Conservation (phyloP, 2,797 vertebrate species). For the Pangasius djambal region DNA sequence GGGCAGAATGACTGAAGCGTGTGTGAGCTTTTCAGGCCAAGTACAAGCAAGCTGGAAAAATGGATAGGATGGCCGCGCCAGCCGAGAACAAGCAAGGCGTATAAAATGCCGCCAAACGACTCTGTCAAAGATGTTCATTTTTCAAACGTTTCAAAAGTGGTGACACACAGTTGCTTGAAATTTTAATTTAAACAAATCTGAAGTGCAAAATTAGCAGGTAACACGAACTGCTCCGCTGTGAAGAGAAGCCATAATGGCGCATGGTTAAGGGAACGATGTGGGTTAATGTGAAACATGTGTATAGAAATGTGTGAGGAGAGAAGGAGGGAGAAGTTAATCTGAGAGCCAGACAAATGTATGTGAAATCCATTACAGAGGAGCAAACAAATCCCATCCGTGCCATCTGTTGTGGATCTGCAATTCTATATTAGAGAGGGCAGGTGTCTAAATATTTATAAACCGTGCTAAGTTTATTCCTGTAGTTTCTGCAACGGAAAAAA, state of each 20-base stretch:
- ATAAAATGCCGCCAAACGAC: constrained; percentile 18
- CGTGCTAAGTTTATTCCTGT: constrained; percentile 69
- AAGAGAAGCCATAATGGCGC: constrained; percentile 18
- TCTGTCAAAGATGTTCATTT: not conserved
- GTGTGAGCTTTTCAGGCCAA: not conserved
- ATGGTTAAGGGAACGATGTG: not conserved
- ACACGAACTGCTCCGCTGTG: constrained; percentile 8
- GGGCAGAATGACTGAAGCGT: constrained; percentile 23
- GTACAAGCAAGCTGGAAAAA: constrained; percentile 20
- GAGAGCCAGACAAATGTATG: constrained; percentile 66
- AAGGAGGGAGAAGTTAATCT: constrained; percentile 1
- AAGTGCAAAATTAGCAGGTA: constrained; percentile 29
- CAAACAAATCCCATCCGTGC: constrained; percentile 58
- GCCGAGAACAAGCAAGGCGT: not conserved
- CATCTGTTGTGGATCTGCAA: constrained; percentile 72
- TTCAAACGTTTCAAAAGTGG: constrained; percentile 21
- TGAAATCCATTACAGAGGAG: constrained; percentile 69
- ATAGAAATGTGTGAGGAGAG: constrained; percentile 13
- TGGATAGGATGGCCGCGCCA: not conserved
- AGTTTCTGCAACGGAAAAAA: constrained; percentile 59
- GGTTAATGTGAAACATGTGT: constrained; percentile 30
- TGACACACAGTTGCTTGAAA: constrained; percentile 19
- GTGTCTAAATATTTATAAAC: constrained; percentile 82
- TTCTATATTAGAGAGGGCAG: constrained; percentile 74
- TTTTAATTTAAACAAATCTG: constrained; percentile 25